Evolutionary conservation across 2,113 vertebrate genomes (phyloP).

Genomic region (Bubo scandiacus): DNA sequence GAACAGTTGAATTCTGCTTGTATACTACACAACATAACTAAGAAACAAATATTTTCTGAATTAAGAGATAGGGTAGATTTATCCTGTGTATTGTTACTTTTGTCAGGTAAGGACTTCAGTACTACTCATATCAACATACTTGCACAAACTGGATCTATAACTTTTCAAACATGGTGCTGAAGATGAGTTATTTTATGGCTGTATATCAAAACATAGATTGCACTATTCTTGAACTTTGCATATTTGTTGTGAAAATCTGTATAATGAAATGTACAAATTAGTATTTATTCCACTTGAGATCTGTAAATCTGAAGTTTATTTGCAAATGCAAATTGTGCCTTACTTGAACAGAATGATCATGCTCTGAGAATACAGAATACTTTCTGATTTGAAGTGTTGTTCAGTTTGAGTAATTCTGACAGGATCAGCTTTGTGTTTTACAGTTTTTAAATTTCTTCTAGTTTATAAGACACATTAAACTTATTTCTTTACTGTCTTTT

Average conservation of each 20-base stretch:
- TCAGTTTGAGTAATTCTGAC: neutral
- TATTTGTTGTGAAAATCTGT: neutral
- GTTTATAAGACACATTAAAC: neutral
- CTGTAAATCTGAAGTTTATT: neutral
- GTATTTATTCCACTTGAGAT: neutral
- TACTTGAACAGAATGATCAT: neutral
- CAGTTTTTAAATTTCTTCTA: neutral
- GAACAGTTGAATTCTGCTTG: neutral
- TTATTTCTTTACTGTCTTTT: slow-evolving; percentile 1
- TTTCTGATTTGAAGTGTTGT: neutral
- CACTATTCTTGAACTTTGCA: neutral
- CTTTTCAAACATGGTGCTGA: neutral
- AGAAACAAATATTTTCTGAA: neutral
- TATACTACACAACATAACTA: neutral
- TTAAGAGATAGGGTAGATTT: neutral
- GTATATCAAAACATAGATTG: neutral
- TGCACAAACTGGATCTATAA: neutral
- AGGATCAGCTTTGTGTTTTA: neutral
- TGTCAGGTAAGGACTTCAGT: neutral
- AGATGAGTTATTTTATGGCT: neutral
- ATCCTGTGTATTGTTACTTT: neutral
- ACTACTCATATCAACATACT: neutral
- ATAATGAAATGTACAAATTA: neutral
- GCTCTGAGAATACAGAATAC: neutral
- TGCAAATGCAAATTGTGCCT: neutral